Percentiles rank a stretch among this genome's conserved stretches.
These are phyloP conservation scores for Polyommatus icarus DNA, from an alignment of 2,888 invertebrate genomes.

Conservation along the genomic window DNA sequence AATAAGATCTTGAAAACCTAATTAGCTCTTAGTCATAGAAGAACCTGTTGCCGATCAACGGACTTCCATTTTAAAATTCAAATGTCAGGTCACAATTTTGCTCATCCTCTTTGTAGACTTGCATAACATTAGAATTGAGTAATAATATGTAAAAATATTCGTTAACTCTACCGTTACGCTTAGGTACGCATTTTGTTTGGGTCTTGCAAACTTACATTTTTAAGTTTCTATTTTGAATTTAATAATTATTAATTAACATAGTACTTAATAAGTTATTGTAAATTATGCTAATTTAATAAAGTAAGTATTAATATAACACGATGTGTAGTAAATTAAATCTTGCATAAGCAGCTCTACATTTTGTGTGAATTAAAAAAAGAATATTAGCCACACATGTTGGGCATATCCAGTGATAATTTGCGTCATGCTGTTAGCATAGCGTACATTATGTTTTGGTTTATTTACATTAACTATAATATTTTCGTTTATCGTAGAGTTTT, in stretches of 20 bases:
- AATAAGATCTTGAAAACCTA: background rate
- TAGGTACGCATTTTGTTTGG: background rate
- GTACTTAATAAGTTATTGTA: background rate
- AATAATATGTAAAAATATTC: background rate
- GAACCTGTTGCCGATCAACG: background rate
- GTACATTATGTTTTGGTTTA: background rate
- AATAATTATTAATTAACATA: background rate
- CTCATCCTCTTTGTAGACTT: background rate
- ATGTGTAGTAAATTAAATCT: background rate
- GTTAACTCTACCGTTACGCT: background rate
- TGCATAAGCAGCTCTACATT: background rate
- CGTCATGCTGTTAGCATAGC: background rate
- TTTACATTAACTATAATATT: background rate
- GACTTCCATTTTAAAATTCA: background rate
- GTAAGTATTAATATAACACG: background rate
- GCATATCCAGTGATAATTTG: background rate
- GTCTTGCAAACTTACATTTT: background rate
- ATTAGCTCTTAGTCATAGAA: background rate
- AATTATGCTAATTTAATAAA: background rate
- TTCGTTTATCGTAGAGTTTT: background rate
- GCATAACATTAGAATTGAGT: background rate
- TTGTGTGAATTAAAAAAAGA: background rate
- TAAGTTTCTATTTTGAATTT: too few relatives aligned
- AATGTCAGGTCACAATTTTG: background rate
- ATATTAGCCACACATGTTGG: constrained; percentile 1